These are phyloP conservation scores for Lepisosteus oculatus DNA, from an alignment of 2,113 vertebrate species.

Conservation along the genomic window DNA sequence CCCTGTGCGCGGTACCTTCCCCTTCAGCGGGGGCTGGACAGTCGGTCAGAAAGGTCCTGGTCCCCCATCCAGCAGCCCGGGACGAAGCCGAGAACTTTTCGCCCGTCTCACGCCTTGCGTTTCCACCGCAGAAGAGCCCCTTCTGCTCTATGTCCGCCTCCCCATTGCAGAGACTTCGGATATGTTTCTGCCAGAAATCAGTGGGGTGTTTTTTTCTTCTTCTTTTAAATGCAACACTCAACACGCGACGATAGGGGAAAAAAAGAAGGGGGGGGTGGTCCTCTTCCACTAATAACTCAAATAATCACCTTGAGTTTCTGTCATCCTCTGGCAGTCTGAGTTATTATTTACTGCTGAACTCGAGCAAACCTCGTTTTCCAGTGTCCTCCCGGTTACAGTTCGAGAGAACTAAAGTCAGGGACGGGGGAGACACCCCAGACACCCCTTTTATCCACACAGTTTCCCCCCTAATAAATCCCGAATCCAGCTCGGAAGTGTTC, in stretches of 20 bases:
- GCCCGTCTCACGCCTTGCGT: too few relatives aligned
- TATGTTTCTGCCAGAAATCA: too few relatives aligned
- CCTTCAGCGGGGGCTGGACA: constrained; percentile 44
- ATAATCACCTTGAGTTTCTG: neutral
- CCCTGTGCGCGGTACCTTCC: constrained; percentile 27
- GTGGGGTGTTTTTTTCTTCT: too few relatives aligned
- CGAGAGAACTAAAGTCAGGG: neutral
- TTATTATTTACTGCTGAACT: neutral
- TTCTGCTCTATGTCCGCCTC: too few relatives aligned
- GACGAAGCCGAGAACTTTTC: too few relatives aligned
- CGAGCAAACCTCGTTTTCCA: constrained; percentile 4
- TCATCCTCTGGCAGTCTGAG: neutral
- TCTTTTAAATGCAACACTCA: too few relatives aligned
- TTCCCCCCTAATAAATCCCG: neutral
- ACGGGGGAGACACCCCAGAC: neutral
- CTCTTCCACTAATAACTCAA: too few relatives aligned
- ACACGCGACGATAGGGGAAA: too few relatives aligned
- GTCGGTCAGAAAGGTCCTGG: constrained; percentile 38
- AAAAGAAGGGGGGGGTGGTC: too few relatives aligned
- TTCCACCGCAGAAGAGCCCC: too few relatives aligned
- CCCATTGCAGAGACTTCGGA: too few relatives aligned
- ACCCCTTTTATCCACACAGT: neutral
- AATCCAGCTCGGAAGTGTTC: neutral
- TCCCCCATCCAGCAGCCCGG: neutral
- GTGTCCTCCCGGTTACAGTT: constrained; percentile 10